These are phyloP conservation scores for Peromyscus polionotus DNA, from an alignment of 2,113 vertebrate species.

Conservation along the genomic window DNA sequence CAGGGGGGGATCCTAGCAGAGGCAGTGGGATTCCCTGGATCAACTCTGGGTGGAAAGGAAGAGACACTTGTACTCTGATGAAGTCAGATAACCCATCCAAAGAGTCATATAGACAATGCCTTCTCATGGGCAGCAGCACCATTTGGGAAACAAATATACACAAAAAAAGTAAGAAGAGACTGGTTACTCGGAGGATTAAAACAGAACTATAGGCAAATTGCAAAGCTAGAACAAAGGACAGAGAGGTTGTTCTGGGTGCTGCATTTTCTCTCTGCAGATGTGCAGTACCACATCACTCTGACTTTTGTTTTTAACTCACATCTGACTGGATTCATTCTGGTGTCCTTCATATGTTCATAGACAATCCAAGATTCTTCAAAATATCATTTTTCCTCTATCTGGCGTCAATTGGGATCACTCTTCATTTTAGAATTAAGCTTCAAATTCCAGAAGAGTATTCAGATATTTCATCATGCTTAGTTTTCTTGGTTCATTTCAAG, in stretches of 20 bases:
- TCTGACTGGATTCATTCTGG: neutral
- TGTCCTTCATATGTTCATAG: neutral
- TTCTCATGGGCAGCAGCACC: neutral
- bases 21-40: neutral
- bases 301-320: neutral
- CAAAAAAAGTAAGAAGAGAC: neutral
- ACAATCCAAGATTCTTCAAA: neutral
- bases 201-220: neutral
- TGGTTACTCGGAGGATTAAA: neutral
- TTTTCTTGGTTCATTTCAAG: slow-evolving; percentile 55
- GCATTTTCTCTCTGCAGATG: neutral
- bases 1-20: neutral
- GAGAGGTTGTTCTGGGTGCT: neutral
- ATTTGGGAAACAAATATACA: neutral
- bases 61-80: slow-evolving; percentile 21
- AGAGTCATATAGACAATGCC: neutral
- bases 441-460: neutral
- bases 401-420: neutral
- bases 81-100: neutral
- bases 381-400: neutral
- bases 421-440: neutral
- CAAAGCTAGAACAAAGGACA: neutral
- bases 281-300: neutral
- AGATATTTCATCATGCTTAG: neutral
- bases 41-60: neutral